Base-by-base conservation (phyloP, 2,888 invertebrate genomes). In the Scelioninae gen. 1 region DNA sequence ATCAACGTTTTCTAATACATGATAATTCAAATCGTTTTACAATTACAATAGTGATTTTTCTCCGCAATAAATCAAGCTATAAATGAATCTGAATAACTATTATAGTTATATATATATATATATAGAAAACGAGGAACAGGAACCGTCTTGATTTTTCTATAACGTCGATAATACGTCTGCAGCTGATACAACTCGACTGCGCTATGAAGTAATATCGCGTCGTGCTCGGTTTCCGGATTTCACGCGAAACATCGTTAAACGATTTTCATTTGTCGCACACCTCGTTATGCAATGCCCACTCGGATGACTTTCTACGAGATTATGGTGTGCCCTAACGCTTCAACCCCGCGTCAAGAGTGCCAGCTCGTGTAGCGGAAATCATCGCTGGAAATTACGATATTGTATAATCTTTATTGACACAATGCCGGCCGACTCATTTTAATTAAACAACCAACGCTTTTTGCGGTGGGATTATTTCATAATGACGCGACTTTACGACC, bases 151-250 rank as follows among this genome's bases (percentile, higher is more conserved):
- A 49, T 11, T 40, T 49, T 49, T 43, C 31, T 43, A 38, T 5
- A 23, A 32, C 47, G 56, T 55, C 29, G 69, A 77, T 71, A 78
- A 56, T 65, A 49, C 45, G 34, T 55, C 32, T n/a, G 1, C 29
- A 8, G n/a, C 43, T 34, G 71, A 55, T 65, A 58, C 10, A 53
- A 31, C 13, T 11, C 51, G 66, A 55, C 40, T 62, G 51, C 68
- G 45, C 66, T 55, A 40, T 45, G 58, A 55, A 60, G 63, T 58
- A 51, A 60, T 53, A 13, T 29, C 15, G n/a, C n/a, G n/a, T n/a
- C n/a, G n/a, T n/a, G 43, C 43, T 47, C 55, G 55, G 53, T 83
- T 83, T 83, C 83, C 83, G 78, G 60, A 71, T 83, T 83, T 78
- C 83, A 58, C 78, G 53, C 58, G 58, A 51, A 66, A 34, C 38